phyloP scores from a whole-genome alignment of 2,797 vertebrate species.

The Bufotes viridis region DNA sequence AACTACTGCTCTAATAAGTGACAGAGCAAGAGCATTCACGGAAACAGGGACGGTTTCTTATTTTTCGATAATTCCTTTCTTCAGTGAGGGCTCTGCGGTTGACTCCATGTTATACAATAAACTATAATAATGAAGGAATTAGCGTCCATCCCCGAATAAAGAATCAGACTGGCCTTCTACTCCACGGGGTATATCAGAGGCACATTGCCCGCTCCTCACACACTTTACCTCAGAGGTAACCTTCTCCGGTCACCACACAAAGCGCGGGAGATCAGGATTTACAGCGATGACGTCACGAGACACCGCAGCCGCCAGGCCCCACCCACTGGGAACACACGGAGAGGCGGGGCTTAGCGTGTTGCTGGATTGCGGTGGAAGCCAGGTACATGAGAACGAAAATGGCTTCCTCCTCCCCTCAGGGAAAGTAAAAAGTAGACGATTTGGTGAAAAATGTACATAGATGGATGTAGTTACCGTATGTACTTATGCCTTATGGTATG shows the following conservation, averaged over 20 bases:
- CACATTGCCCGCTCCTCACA: too few relatives aligned
- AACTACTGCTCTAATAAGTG: neutral
- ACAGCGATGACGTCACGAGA: neutral
- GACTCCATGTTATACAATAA: too few relatives aligned
- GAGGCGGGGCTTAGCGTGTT: neutral
- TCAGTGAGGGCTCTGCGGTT: too few relatives aligned
- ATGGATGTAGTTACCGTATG: neutral
- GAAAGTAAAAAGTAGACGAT: neutral
- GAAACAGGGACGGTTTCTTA: neutral
- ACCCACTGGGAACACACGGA: neutral
- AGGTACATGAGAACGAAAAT: neutral
- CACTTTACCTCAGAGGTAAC: too few relatives aligned
- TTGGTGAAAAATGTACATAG: neutral
- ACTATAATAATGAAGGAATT: too few relatives aligned
- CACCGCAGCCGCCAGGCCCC: neutral
- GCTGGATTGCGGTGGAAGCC: neutral
- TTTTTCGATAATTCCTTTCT: neutral
- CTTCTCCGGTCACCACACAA: too few relatives aligned
- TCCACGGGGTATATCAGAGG: too few relatives aligned
- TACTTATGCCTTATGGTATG: neutral
- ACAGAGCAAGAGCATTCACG: neutral
- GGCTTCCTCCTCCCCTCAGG: neutral
- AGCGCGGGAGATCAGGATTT: too few relatives aligned
- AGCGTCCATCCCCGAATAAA: neutral
- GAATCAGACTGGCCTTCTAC: too few relatives aligned